phyloP scores from a whole-genome alignment of 2,797 vertebrate genomes.

The Melanogrammus aeglefinus region DNA sequence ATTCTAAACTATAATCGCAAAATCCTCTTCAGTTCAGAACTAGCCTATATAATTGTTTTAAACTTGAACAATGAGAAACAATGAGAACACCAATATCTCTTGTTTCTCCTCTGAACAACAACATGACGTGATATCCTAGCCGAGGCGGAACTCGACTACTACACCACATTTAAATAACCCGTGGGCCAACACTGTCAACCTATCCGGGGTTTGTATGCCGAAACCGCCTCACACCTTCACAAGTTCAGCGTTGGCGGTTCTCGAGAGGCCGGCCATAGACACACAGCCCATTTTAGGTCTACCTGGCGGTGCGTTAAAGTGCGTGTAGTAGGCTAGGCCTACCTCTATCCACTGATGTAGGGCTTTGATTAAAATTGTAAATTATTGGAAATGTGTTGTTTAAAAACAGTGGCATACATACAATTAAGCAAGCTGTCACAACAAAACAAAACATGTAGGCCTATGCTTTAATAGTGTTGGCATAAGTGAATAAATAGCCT shows the following conservation, averaged over 20 bases:
- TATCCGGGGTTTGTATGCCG: neutral
- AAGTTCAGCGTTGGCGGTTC: neutral
- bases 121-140: constrained; percentile 44
- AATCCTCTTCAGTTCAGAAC: neutral
- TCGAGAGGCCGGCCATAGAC: neutral
- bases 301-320: too few species aligned
- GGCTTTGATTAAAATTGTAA: too few species aligned
- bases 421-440: neutral
- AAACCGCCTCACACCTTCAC: neutral
- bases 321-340: too few species aligned
- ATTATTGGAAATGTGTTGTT: too few species aligned
- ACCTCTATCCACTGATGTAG: too few species aligned
- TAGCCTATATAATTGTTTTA: too few species aligned
- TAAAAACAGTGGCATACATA: neutral
- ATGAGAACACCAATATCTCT: neutral
- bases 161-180: constrained; percentile 16
- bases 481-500: too few species aligned
- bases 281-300: too few species aligned
- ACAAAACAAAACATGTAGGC: too few species aligned
- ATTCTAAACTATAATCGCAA: neutral
- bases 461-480: too few species aligned
- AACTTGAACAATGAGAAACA: neutral
- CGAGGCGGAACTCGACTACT: constrained; percentile 19
- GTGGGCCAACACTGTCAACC: constrained; percentile 11
- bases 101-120: neutral